These are phyloP conservation scores for Saccostrea echinata DNA, from an alignment of 1,140 invertebrate genomes.

Conservation along the genomic window DNA sequence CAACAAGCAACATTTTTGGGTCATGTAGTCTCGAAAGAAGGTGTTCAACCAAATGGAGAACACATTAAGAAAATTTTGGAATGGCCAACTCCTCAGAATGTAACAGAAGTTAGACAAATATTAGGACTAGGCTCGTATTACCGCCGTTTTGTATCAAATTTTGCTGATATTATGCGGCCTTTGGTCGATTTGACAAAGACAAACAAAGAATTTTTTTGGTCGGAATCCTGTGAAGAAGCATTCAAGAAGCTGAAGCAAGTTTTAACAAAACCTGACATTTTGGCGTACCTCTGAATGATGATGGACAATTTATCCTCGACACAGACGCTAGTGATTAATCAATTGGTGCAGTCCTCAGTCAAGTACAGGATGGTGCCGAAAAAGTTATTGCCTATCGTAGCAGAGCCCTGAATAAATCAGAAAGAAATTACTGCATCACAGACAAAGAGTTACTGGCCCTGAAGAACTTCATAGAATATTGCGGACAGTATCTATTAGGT, in stretches of 20 bases:
- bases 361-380: background rate
- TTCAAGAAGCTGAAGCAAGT: no score
- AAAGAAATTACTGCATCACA: conserved; percentile 80
- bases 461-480: conserved; percentile 54
- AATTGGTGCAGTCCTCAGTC: background rate
- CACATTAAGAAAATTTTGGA: conserved; percentile 46
- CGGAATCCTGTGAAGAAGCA: background rate
- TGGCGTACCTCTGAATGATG: background rate
- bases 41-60: conserved; percentile 35
- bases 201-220: conserved; percentile 10
- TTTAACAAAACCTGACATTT: background rate
- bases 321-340: background rate
- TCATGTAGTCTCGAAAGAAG: conserved; percentile 4
- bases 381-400: background rate
- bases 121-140: conserved; percentile 55
- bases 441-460: conserved; percentile 63
- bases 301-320: background rate
- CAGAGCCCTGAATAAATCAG: conserved; percentile 64
- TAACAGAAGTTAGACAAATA: conserved; percentile 53
- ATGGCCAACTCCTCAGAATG: conserved; percentile 38
- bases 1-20: conserved; percentile 46
- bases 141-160: conserved; percentile 40
- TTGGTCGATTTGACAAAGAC: conserved; percentile 47
- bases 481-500: conserved; percentile 63
- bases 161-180: conserved; percentile 42